These are phyloP conservation scores for Coregonus sp. DNA, from an alignment of 2,797 vertebrate species.

Conservation along the genomic window DNA sequence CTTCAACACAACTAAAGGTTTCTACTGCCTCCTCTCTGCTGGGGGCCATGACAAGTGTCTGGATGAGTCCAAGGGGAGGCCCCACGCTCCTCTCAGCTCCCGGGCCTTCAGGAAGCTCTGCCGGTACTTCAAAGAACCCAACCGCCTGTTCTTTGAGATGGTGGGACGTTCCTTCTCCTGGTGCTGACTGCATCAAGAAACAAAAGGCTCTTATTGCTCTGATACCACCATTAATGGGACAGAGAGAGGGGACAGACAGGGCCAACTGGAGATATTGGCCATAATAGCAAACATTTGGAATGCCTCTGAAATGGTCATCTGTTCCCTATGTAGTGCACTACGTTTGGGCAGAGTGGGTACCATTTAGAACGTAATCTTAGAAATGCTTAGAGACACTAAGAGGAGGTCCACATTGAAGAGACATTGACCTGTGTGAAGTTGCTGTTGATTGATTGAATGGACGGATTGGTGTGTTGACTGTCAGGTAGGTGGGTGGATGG, in stretches of 20 bases:
- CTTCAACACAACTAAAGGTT: conserved; percentile 84
- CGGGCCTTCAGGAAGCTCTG: conserved; percentile 77
- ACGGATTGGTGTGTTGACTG: neutral
- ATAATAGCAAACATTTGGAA: neutral
- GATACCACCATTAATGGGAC: neutral
- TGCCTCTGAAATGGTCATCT: neutral
- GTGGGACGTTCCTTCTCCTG: conserved; percentile 79
- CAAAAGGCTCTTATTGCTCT: neutral
- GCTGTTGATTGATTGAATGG: neutral
- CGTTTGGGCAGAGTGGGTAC: neutral
- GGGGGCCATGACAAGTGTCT: conserved; percentile 82
- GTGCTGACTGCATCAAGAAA: conserved; percentile 68
- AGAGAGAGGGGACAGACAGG: neutral
- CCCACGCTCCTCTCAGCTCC: conserved; percentile 73
- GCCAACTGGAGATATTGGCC: neutral
- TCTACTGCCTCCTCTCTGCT: conserved; percentile 80
- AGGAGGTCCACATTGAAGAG: neutral
- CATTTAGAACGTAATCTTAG: neutral
- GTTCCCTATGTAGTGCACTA: neutral
- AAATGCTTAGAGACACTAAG: neutral
- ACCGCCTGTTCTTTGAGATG: conserved; percentile 81
- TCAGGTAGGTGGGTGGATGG: neutral
- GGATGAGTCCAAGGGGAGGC: conserved; percentile 82
- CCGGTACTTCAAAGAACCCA: conserved; percentile 75
- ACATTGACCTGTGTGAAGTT: neutral